Evolutionary conservation across 1,140 invertebrate species (phyloP).

Genomic region (Macrobrachium nipponense): DNA sequence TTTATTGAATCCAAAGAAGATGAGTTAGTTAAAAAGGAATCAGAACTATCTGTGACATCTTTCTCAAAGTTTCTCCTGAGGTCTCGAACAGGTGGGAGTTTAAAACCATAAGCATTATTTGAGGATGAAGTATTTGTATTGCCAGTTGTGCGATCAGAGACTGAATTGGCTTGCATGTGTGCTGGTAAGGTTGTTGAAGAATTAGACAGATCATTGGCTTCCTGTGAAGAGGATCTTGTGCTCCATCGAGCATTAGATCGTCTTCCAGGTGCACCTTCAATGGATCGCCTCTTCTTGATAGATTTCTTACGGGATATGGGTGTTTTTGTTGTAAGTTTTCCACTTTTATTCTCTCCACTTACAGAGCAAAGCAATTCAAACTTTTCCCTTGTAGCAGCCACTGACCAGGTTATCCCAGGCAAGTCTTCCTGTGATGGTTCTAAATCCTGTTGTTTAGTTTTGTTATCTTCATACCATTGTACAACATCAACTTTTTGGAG

Average conservation of each 20-base stretch:
- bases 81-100: constrained; percentile 14
- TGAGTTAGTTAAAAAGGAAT: neutral
- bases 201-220: no score
- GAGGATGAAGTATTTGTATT: no score
- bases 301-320: constrained; percentile 39
- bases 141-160: no score
- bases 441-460: neutral
- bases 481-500: neutral
- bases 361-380: constrained; percentile 42
- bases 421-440: neutral
- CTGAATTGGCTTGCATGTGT: no score
- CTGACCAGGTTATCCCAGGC: constrained; percentile 42
- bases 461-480: neutral
- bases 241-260: neutral
- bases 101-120: neutral
- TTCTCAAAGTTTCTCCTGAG: constrained; percentile 13
- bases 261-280: constrained; percentile 1
- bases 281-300: constrained; percentile 38
- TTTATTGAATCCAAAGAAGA: neutral
- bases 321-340: constrained; percentile 42
- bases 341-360: constrained; percentile 41
- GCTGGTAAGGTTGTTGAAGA: no score
- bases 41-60: neutral
- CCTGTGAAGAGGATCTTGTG: neutral
- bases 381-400: constrained; percentile 45